Conservation (phyloP, 1,140 invertebrate genomes). For the Hirudo medicinalis region DNA sequence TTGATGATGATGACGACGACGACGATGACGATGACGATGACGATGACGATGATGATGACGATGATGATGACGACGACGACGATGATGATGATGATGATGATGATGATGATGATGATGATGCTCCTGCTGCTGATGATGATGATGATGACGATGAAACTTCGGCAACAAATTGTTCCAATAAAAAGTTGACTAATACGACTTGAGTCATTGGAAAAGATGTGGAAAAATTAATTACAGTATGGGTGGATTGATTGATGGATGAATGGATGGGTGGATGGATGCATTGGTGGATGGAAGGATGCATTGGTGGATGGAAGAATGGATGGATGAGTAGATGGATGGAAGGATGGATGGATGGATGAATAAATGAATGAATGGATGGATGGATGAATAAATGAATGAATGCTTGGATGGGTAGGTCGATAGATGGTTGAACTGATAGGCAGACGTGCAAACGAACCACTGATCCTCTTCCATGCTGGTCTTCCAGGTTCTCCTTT, state of each 20-base stretch:
- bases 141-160: conserved; percentile 6
- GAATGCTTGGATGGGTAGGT: conserved; percentile 4
- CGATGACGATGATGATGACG: conserved; percentile 12
- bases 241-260: no score
- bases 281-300: no score
- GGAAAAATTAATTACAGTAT: no score
- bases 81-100: conserved; percentile 19
- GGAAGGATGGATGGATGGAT: conserved; percentile 1
- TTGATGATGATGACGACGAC: conserved; percentile 3
- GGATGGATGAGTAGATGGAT: no score
- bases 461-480: not conserved
- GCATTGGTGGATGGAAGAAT: no score
- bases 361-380: not conserved
- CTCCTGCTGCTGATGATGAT: conserved; percentile 15
- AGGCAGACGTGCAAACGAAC: not conserved
- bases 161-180: no score
- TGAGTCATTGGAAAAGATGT: no score
- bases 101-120: conserved; percentile 16
- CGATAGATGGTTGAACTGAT: conserved; percentile 6
- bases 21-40: conserved; percentile 4
- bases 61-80: conserved; percentile 18
- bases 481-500: no score
- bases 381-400: not conserved
- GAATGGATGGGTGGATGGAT: no score
- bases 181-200: no score